Conservation (phyloP, 2,888 invertebrate genomes). For the Ametastegia equiseti region DNA sequence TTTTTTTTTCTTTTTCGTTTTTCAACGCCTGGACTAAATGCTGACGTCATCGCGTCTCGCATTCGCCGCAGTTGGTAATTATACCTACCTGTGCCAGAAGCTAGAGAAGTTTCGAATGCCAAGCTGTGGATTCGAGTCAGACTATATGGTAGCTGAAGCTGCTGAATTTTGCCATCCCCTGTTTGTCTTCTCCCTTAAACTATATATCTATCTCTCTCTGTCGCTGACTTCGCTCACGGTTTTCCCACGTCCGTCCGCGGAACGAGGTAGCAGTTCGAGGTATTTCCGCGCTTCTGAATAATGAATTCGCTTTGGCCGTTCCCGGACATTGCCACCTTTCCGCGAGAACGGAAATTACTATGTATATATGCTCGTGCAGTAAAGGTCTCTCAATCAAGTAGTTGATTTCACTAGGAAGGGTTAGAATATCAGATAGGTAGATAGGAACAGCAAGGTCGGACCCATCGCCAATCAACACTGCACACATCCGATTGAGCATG, state of each 20-base stretch:
- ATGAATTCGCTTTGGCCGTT: constrained; percentile 34
- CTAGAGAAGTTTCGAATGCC: constrained; percentile 25
- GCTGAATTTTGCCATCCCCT: constrained; percentile 4
- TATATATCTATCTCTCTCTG: no score
- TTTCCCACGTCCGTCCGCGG: not conserved
- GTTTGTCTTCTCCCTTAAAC: not conserved
- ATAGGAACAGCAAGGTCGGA: constrained; percentile 40
- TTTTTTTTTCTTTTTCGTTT: not conserved
- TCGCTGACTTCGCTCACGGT: not conserved
- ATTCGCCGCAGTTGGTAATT: constrained; percentile 1
- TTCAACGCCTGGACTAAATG: not conserved
- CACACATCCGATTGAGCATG: constrained; percentile 52
- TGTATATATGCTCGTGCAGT: not conserved
- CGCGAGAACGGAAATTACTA: not conserved
- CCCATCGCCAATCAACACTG: constrained; percentile 51
- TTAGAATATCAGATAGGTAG: constrained; percentile 18
- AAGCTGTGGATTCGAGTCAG: constrained; percentile 17
- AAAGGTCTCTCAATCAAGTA: constrained; percentile 41
- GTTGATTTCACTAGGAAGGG: constrained; percentile 21
- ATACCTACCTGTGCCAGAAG: constrained; percentile 21
- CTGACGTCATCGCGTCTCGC: constrained; percentile 39
- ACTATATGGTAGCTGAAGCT: no score
- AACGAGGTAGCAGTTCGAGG: not conserved
- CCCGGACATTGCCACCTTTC: not conserved
- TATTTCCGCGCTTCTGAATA: constrained; percentile 34